Conservation (phyloP, 2,113 vertebrate species). For the Oncorhynchus clarkii region DNA sequence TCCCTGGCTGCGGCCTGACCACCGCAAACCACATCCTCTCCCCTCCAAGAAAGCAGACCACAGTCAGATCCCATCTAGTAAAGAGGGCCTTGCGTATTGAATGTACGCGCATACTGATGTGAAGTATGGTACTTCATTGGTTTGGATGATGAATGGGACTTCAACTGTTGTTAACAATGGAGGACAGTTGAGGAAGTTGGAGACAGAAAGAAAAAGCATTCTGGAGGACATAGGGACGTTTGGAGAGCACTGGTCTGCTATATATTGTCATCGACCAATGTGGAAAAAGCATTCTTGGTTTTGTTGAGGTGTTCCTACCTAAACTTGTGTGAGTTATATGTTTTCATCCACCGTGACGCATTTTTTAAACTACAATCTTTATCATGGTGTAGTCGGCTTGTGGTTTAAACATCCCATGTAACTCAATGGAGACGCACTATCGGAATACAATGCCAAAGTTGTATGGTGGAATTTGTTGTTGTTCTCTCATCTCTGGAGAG, state of each 20-base stretch:
- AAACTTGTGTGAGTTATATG: not conserved
- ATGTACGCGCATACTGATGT: constrained; percentile 7
- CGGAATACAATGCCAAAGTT: not conserved
- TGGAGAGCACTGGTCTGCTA: not conserved
- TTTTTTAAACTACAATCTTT: not conserved
- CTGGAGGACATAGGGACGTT: not conserved
- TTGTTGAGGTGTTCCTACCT: not conserved
- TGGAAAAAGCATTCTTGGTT: constrained; percentile 1
- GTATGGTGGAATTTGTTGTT: not conserved
- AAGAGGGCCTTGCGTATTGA: not conserved
- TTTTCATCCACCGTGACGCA: not conserved
- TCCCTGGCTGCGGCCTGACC: constrained; percentile 8
- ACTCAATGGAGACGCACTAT: not conserved
- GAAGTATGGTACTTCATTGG: constrained; percentile 4
- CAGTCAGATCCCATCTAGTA: constrained; percentile 20
- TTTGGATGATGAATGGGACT: not conserved
- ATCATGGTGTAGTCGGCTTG: not conserved
- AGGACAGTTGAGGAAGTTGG: not conserved
- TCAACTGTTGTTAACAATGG: not conserved
- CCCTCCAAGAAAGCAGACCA: not conserved
- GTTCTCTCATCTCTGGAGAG: not conserved
- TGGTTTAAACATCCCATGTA: not conserved
- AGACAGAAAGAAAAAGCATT: not conserved
- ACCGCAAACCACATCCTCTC: constrained; percentile 39
- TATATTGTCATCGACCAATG: not conserved